Base-by-base conservation (phyloP, 2,113 vertebrate genomes). In the Petaurus breviceps region DNA sequence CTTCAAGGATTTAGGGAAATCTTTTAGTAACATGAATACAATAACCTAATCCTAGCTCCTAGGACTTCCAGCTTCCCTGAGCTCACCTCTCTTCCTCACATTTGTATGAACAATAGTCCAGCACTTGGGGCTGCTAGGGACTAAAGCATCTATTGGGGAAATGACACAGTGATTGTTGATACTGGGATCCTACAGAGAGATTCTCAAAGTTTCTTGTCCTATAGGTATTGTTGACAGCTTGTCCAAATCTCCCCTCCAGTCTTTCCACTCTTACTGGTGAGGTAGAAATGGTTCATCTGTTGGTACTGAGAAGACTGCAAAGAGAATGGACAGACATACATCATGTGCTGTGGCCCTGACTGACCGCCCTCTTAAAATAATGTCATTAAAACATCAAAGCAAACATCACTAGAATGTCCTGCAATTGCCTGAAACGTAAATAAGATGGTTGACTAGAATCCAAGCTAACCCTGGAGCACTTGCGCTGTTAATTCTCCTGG, bases 271-370 rank as follows among this genome's bases (percentile, higher is more conserved):
- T 47, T 96, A 50, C 95, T 91, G 53, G 11, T 26, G n/a, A 96
- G 84, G 90, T 84, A 43, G 68, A 46, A 92, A n/a, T 22, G 28
- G 90, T 8, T 11, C 51, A 95, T 92, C 94, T 92, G 92, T 68
- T 91, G 94, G 89, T 68, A 95, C 51, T 95, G 94, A 96, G 89
- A 94, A 91, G 90, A 89, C 52, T 97, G 68, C 68, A 37, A 84
- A n/a, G 16, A 16, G n/a, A 84, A 43, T 84, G n/a, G 68, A 43
- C 68, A 84, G 68, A 6, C 7, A 84, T 84, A 43, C 37, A 4
- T 68, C 61, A 37, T 68, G 61, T 68, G 61, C 61, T n/a, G 16
- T n/a, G 68, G 37, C 61, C 61, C 61, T 68, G 37, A 77, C 37
- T 43, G 61, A 84, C 37, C 16, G 16, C n/a, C 19, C 37, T 84